phyloP scores from a whole-genome alignment of 2,888 invertebrate genomes.

The Plagodis dolabraria region DNA sequence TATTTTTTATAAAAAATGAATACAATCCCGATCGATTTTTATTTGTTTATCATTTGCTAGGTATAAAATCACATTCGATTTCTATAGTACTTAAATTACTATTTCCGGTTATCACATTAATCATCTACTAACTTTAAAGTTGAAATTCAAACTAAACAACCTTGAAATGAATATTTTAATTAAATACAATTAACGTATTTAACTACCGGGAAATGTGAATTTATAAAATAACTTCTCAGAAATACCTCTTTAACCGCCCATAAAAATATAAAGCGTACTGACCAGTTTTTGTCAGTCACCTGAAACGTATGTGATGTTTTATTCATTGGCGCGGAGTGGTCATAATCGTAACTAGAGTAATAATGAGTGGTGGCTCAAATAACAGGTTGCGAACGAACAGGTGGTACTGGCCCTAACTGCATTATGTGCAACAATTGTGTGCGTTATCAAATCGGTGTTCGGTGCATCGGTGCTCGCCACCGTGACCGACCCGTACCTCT shows the following conservation, averaged over 20 bases:
- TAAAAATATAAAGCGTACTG: conserved; percentile 21
- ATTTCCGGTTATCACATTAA: not conserved
- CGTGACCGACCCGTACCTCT: conserved; percentile 55
- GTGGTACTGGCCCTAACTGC: conserved; percentile 34
- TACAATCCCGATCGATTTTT: no score
- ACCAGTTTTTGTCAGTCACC: conserved; percentile 29
- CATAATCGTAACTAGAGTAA: conserved; percentile 37
- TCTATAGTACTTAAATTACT: not conserved
- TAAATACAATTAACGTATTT: conserved; percentile 27
- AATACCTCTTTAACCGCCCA: conserved; percentile 21
- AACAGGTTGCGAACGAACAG: conserved; percentile 60
- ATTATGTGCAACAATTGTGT: conserved; percentile 42
- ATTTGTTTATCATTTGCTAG: no score
- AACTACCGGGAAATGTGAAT: conserved; percentile 31
- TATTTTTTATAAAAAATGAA: no score
- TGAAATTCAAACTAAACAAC: conserved; percentile 17
- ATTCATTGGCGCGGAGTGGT: conserved; percentile 36
- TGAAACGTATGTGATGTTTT: conserved; percentile 31
- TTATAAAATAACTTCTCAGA: conserved; percentile 25
- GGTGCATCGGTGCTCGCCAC: conserved; percentile 55
- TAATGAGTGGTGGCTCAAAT: conserved; percentile 45
- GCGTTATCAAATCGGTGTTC: conserved; percentile 71
- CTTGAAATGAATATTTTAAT: conserved; percentile 29
- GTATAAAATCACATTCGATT: not conserved
- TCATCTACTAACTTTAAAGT: not conserved